Evolutionary conservation across 2,113 vertebrate species (phyloP), one percentile per base, ranked within the genome.

Genomic region (Lophura nycthemera): DNA sequence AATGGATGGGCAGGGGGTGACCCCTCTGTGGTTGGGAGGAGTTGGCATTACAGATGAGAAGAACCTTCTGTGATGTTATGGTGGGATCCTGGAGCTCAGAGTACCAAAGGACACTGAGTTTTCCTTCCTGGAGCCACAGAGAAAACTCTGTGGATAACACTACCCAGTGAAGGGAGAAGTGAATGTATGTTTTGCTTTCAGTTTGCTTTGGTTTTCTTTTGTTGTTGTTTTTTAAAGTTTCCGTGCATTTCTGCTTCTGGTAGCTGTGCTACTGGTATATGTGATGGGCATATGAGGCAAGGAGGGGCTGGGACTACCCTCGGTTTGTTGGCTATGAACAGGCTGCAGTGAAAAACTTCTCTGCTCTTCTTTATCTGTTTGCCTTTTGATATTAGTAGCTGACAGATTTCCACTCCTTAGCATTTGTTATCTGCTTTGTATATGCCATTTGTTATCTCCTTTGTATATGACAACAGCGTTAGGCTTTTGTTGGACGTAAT

Each of bases 391-490:
- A 96, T 87, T 93, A 80, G 69, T 8, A 88, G 83, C 79, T 96
- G 95, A 93, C 79, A 93, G 61, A 88, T 84, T 96, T 87, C 57
- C 69, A 84, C 88, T 91, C 72, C 91, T 90, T 92, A 27, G 70
- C 59, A 65, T 75, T 90, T 96, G 92, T 94, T 94, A 97, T 97
- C 97, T 96, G 61, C 86, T 95, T 92, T 88, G 69, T 93, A 73
- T 88, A 61, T 90, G 95, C 86, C 91, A 74, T 94, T 96, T 86
- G 60, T 93, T 96, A 94, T 97, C 95, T 95, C 48, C 48, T 95
- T 96, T 88, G 83, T 92, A 71, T 95, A 57, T 84, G 76, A 93
- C 90, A 96, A 83, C 93, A 91, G 64, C 0, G 0, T 13, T 67
- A 88, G 70, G 88, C 83, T 95, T 96, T 96, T 96, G 95, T 95